Evolutionary conservation across 2,113 vertebrate genomes (phyloP), one percentile per base, ranked within the genome.

Genomic region (Melanocharis versteri): DNA sequence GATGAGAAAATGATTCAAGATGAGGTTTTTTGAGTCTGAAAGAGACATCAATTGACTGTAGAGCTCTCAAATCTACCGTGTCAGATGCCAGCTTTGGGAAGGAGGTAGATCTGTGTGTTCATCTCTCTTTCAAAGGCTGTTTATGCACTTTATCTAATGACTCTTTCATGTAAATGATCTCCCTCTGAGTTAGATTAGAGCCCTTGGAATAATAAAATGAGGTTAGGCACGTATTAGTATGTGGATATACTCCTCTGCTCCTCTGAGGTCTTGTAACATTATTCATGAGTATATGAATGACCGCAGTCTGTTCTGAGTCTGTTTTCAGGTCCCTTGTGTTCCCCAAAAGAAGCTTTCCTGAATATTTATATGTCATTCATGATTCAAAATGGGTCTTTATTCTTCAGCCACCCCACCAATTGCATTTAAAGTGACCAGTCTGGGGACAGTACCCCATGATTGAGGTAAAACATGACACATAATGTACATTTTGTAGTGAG

Each of bases 161-260:
- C 8, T 56, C 23, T 93, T 73, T 82, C 53, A 88, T 72, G 50
- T 72, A 90, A 95, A 96, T 86, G 21, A 47, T 77, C 33, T 89
- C 76, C 62, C 58, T 77, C 58, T 66, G 48, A 76, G 65, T 91
- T 94, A 76, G 50, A 83, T 62, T 77, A 83, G 42, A 70, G 56
- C 20, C 60, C 40, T 61, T 82, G 57, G 37, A 96, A 94, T 75
- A 95, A 64, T 33, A 76, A 95, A 82, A 64, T 58, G 26, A 93
- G 31, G 14, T 75, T 87, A 93, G 57, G 48, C 39, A 80, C 45
- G 62, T 76, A 91, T 77, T 51, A 80, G 54, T 95, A 66, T 15
- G 33, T 83, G 66, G 31, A 62, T 87, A 83, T 80, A 85, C 37
- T 80, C 69, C 45, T 91, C 70, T 94, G 89, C 42, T 83, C 65